Base-by-base conservation (phyloP, 2,113 vertebrate genomes). In the Myiagra hebetior region DNA sequence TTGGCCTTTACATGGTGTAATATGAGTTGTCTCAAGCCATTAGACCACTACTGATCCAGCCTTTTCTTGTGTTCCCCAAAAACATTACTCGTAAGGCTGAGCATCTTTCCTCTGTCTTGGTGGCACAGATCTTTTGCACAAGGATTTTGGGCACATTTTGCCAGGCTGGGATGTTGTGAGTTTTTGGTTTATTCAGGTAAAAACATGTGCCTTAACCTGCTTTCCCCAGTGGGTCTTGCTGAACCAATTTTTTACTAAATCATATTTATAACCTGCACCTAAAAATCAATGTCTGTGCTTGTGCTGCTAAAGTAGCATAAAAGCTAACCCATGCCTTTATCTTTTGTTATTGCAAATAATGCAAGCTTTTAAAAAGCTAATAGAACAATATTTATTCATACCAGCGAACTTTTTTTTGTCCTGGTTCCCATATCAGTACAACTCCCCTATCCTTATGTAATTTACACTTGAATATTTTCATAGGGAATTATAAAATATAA, bases 401-500 rank as follows among this genome's bases (percentile, higher is more conserved):
- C 15, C 22, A 69, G 26, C 2, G 69, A 76, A 46, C 4, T 3
- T 52, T 80, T 80, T 62, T 62, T 75, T 30, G 9, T 69, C 16
- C 7, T 57, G 18, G 23, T 57, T 80, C 20, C 20, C 18, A 1
- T 53, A 76, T 68, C 22, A 18, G 56, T 82, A 41, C 27, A 79
- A 73, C n/a, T 50, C 80, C 28, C 28, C 46, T 78, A 83, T 90
- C 50, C 80, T 88, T 69, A 69, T 12, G 19, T 49, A 56, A 60
- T 15, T 72, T 75, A 39, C 4, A 87, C 59, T 75, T 41, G 67
- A 64, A 81, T 91, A 72, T 85, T 94, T 97, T 96, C 69, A 52
- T 75, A 63, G 65, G 92, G 87, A 82, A 56, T 87, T 79, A 83
- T 76, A 96, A 93, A 95, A 75, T 49, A 91, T 41, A 87, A 88